phyloP scores from a whole-genome alignment of 2,797 vertebrate species.

The Lithobates pipiens region DNA sequence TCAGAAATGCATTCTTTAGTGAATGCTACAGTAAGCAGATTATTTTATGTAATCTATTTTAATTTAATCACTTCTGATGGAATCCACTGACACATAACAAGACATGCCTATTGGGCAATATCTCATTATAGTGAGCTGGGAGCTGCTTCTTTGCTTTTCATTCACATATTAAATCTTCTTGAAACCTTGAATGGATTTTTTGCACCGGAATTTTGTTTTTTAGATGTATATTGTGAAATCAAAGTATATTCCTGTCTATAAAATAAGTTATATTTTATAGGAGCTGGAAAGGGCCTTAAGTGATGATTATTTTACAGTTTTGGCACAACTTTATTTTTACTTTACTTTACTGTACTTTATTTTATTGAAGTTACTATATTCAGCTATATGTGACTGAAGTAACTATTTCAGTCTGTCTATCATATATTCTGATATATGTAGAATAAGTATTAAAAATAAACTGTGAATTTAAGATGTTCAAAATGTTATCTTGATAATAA shows the following conservation, averaged over 20 bases:
- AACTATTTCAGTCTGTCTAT: too few relatives aligned
- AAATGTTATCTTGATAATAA: too few relatives aligned
- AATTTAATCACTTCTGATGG: conserved; percentile 16
- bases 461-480: too few relatives aligned
- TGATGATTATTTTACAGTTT: neutral
- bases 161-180: neutral
- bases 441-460: too few relatives aligned
- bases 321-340: neutral
- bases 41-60: conserved; percentile 1
- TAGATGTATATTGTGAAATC: neutral
- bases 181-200: neutral
- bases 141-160: neutral
- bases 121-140: conserved; percentile 10
- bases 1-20: neutral
- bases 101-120: conserved; percentile 24
- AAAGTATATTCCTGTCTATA: neutral
- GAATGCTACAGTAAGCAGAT: conserved; percentile 10
- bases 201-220: neutral
- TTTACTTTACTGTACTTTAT: too few relatives aligned
- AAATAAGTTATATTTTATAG: neutral
- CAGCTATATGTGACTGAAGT: too few relatives aligned
- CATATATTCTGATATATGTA: too few relatives aligned
- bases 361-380: too few relatives aligned
- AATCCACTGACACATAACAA: conserved; percentile 30
- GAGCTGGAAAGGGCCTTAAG: neutral